Base-by-base conservation (phyloP, 2,888 invertebrate genomes). In the Plebejus anna region DNA sequence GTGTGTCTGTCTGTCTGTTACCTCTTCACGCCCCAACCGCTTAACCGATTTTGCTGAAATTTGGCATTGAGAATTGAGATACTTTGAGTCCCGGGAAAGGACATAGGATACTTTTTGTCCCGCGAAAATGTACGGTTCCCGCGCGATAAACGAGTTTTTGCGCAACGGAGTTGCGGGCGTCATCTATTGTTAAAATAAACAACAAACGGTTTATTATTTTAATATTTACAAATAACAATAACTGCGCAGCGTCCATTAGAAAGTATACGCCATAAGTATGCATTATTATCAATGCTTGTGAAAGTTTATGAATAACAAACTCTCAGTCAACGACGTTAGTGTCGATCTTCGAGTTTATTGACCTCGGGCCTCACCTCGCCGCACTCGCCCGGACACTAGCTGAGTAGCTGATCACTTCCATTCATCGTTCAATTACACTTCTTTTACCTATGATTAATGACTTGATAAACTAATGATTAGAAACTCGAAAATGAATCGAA, bases 321-420 rank as follows among this genome's bases (percentile, higher is more conserved):
- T 82, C 82, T 81, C 82, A 82, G 82, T 82, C 82, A 82, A 80
- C 81, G 84, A 84, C 82, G 82, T 83, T 82, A 83, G 80, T 80
- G 84, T 82, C 82, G 82, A 83, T 84, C 81, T 83, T 82, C 77
- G 79, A 83, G 85, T 86, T 85, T 83, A 85, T 80, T 84, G 86
- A 85, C 86, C 86, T 82, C 79, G 80, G 81, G 80, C 79, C 77
- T 79, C 82, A 82, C 82, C 79, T 80, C 82, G 79, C 79, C 77
- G 79, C 82, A 82, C 82, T 81, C 84, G 80, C 80, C 80, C 82
- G 80, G 79, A 81, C 81, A 82, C 82, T 80, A 82, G 82, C 32
- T 57, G n/a, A 57, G 22, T 16, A 16, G 4, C 82, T 81, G 83
- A 81, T 82, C 80, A 80, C 82, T 81, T 82, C 81, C 83, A 81